Conservation (phyloP, 2,888 invertebrate species). For the Aphrophora alni region DNA sequence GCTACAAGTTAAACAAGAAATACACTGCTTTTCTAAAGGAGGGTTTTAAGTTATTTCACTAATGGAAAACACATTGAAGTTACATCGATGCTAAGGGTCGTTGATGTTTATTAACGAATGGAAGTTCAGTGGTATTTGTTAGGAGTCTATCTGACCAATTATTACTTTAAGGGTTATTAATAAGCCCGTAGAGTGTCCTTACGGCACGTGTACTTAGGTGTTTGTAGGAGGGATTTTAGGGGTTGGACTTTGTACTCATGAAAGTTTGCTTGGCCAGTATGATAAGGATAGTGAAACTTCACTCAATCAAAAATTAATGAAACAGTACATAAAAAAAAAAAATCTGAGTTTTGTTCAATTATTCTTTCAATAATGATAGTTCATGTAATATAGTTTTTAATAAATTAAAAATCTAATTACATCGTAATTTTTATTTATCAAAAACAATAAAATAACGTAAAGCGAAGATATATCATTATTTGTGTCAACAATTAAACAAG, state of each 20-base stretch:
- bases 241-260: neutral
- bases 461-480: too few relatives aligned
- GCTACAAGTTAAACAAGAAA: constrained; percentile 6
- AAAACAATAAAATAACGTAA: too few relatives aligned
- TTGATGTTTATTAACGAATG: neutral
- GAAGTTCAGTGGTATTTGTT: neutral
- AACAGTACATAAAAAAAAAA: too few relatives aligned
- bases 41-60: neutral
- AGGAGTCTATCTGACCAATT: neutral
- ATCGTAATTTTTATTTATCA: too few relatives aligned
- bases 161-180: neutral
- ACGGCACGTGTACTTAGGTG: neutral
- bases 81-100: neutral
- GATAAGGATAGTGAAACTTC: neutral
- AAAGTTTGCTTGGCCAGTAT: neutral
- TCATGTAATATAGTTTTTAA: too few relatives aligned
- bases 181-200: neutral
- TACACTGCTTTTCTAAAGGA: neutral
- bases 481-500: too few relatives aligned
- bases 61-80: neutral
- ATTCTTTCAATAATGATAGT: too few relatives aligned
- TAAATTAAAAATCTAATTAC: too few relatives aligned
- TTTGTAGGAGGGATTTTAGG: neutral
- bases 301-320: too few relatives aligned
- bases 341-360: too few relatives aligned